These are phyloP conservation scores for Lasius platythorax DNA, from an alignment of 2,888 invertebrate species.

Conservation along the genomic window DNA sequence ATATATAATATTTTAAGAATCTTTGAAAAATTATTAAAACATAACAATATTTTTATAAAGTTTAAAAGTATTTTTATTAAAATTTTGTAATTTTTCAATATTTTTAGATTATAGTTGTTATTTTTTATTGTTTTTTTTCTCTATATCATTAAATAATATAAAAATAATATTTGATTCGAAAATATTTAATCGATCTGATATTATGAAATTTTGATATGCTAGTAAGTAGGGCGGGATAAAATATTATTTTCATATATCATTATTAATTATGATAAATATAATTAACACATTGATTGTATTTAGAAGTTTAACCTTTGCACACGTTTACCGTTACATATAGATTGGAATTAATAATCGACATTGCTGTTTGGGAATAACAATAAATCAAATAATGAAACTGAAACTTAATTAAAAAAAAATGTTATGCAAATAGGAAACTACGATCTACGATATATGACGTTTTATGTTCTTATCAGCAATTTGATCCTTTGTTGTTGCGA, in stretches of 20 bases:
- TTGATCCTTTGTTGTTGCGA: conserved; percentile 60
- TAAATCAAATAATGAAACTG: not conserved
- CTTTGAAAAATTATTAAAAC: not conserved
- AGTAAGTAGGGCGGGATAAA: not conserved
- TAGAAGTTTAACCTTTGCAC: not conserved
- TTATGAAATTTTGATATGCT: not conserved
- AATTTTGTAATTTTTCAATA: not conserved
- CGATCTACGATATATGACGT: not conserved
- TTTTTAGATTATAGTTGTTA: not conserved
- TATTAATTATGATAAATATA: not conserved
- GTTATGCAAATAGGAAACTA: not conserved
- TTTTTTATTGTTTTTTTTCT: not conserved
- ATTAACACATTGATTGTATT: not conserved
- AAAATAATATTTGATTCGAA: not conserved
- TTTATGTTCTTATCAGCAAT: conserved; percentile 60
- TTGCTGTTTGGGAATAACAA: not conserved
- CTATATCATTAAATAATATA: not conserved
- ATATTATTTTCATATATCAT: not conserved
- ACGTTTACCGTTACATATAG: not conserved
- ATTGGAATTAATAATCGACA: not conserved
- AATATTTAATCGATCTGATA: not conserved
- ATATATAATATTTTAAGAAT: not conserved
- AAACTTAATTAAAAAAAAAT: not conserved
- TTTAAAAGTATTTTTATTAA: not conserved
- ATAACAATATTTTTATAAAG: not conserved